Evolutionary conservation across 2,888 invertebrate genomes (phyloP), one percentile per base, ranked within the genome.

Genomic region (Oegoconia quadripuncta): DNA sequence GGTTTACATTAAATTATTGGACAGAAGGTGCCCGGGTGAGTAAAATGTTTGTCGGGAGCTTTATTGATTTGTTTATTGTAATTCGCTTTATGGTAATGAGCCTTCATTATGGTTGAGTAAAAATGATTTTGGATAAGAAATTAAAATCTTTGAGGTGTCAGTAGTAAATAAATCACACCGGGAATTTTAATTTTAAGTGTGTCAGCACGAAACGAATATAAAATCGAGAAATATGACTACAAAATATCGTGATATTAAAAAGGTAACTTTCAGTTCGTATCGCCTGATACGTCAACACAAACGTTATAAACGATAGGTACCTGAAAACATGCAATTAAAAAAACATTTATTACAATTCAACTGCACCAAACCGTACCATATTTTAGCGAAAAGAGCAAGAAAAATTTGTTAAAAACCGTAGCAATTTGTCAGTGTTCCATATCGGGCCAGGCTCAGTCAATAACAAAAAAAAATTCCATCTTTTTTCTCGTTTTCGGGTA

Each of bases 401-500:
- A 70, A 70, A 69, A 64, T 59, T 66, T 62, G 57, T 65, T 74
- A 68, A 76, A 74, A 78, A 71, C 74, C 60, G 61, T 71, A 73
- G 78, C 79, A 72, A 81, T 83, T 84, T 86, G 76, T 83, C 83
- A 83, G 78, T 66, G 71, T 72, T 67, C 70, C 68, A 64, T 72
- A 81, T 78, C 74, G 73, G 70, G 65, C 64, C 64, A 61, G 64
- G 69, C 63, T 76, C 68, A 81, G 76, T 78, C 82, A 74, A 83
- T 84, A 83, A 74, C 77, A 78, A 77, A 78, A n/a, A n/a, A 80
- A 71, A 60, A 67, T 69, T 62, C 55, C 50, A 48, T 51, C 55
- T 60, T 61, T 79, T 83, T 82, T 80, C 66, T 74, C 69, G 62
- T 77, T 80, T 78, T 74, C 63, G 62, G 75, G 72, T 61, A 70